Evolutionary conservation across 1,140 invertebrate genomes (phyloP).

Genomic region (Drosophila arawakana): DNA sequence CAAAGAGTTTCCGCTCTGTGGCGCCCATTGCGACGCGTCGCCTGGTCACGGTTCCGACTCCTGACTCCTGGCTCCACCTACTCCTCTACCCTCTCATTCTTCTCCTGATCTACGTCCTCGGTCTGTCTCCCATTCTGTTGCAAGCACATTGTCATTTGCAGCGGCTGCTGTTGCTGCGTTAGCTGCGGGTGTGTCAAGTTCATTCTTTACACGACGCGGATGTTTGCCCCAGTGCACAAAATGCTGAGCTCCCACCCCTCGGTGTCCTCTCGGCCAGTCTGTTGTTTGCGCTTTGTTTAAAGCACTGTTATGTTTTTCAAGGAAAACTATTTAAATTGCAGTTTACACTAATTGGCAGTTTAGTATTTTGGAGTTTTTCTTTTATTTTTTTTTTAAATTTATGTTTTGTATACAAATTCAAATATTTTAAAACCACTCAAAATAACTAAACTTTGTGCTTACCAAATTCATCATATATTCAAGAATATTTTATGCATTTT

Average conservation of each 20-base stretch:
- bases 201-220: constrained; percentile 45
- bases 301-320: constrained; percentile 26
- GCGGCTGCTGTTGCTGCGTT: constrained; percentile 19
- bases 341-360: constrained; percentile 30
- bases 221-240: constrained; percentile 8
- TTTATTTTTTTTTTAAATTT: no score
- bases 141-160: constrained; percentile 62
- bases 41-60: constrained; percentile 23
- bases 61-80: not conserved
- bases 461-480: not conserved
- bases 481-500: not conserved
- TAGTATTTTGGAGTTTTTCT: not conserved
- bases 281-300: constrained; percentile 18
- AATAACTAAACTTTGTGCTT: no score
- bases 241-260: not conserved
- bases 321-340: constrained; percentile 24
- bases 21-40: constrained; percentile 26
- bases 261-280: not conserved
- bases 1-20: constrained; percentile 63
- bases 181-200: constrained; percentile 50
- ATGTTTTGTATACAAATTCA: no score
- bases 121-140: constrained; percentile 7
- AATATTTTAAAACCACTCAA: no score
- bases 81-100: not conserved
- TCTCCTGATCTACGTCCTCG: not conserved